phyloP scores from a whole-genome alignment of 2,888 invertebrate species.

The Tridacna crocea region DNA sequence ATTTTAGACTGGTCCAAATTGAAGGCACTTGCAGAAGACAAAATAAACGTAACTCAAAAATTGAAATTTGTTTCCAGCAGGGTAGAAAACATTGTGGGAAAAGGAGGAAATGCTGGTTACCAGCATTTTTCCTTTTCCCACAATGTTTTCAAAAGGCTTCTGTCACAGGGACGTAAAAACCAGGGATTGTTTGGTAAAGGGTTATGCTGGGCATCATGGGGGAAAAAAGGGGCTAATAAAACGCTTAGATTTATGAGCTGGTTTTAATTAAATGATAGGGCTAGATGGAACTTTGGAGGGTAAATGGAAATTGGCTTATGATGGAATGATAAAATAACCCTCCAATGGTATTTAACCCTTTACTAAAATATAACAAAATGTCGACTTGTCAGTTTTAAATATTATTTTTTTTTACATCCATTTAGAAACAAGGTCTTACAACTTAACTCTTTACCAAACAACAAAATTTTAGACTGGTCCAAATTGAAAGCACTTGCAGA shows the following conservation, averaged over 20 bases:
- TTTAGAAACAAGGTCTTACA: too few relatives aligned
- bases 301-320: too few relatives aligned
- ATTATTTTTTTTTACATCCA: too few relatives aligned
- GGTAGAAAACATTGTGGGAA: background rate
- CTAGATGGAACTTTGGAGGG: background rate
- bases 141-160: background rate
- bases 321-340: too few relatives aligned
- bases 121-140: background rate
- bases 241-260: background rate
- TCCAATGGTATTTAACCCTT: too few relatives aligned
- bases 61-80: background rate
- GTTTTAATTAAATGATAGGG: background rate
- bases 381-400: too few relatives aligned
- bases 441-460: too few relatives aligned
- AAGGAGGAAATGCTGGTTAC: background rate
- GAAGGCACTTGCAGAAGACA: background rate
- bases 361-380: too few relatives aligned
- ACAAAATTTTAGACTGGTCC: too few relatives aligned
- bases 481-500: too few relatives aligned
- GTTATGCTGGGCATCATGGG: slow-evolving; percentile 6
- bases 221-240: slow-evolving; percentile 13
- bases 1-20: background rate
- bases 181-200: too few relatives aligned
- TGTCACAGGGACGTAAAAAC: background rate
- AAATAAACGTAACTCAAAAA: background rate